These are phyloP conservation scores for Callipepla californica DNA, from an alignment of 2,113 vertebrate species.

Conservation along the genomic window DNA sequence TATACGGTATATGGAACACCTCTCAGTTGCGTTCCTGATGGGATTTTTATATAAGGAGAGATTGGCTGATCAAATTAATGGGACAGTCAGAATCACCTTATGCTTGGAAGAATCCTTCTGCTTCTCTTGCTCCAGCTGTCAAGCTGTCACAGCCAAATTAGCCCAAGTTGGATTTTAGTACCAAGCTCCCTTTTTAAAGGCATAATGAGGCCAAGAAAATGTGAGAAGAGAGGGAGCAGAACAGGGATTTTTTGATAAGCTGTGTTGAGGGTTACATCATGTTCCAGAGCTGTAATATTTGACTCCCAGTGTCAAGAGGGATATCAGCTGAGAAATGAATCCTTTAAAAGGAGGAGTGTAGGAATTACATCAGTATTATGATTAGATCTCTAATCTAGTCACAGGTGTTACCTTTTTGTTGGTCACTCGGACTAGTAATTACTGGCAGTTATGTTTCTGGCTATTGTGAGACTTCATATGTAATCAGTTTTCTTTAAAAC, in stretches of 20 bases:
- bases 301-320: neutral
- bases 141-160: neutral
- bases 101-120: neutral
- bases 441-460: neutral
- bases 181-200: neutral
- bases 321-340: neutral
- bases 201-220: neutral
- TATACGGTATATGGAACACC: neutral
- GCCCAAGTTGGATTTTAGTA: neutral
- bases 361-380: neutral
- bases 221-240: neutral
- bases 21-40: neutral
- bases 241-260: slow-evolving; percentile 1
- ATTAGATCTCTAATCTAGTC: neutral
- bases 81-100: neutral
- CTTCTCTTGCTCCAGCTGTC: slow-evolving; percentile 17
- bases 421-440: neutral
- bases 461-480: neutral
- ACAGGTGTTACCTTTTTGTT: neutral
- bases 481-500: neutral
- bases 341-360: neutral
- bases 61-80: neutral
- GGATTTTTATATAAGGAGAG: neutral
- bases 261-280: neutral
- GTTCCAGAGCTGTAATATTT: neutral